Evolutionary conservation across 2,888 invertebrate genomes (phyloP), one percentile per base, ranked within the genome.

Genomic region (Nomada ferruginata): DNA sequence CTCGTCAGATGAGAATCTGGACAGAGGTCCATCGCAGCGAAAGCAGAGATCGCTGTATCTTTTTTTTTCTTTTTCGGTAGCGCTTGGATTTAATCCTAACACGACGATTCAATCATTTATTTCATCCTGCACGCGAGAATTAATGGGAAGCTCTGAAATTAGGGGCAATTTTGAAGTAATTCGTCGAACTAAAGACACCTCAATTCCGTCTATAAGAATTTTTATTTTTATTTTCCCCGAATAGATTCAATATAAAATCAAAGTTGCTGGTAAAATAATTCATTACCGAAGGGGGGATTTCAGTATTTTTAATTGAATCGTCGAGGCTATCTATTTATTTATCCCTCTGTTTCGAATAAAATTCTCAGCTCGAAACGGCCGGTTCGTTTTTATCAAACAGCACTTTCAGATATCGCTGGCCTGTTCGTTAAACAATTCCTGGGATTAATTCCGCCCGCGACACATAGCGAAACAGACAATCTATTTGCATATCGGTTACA

Each of bases 401-500:
- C 36, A 26, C 52, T 20, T 42, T 2, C 61, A 23, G 55, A 66
- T 60, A 47, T 29, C 71, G 55, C 29, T 20, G 50, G 55, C 26
- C 20, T 66, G 79, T 77, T 63, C 79, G 77, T 77, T 77, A 68
- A 80, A 80, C 79, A 80, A 80, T 73, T 65, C 73, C 69, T 26
- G 81, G 69, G 79, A 79, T 82, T 79, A 79, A 82, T 82, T 74
- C 79, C 64, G 66, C 15, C 74, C 70, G 69, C 73, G 73, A 79
- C 73, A 74, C 73, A 74, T 64, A 42, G 69, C 74, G 79, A 65
- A 79, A 79, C 74, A 60, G 82, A 79, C 70, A 74, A 79, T 82
- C 82, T 74, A 79, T 79, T 82, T 82, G 82, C 79, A 75, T 82
- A 82, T 77, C 74, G 82, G 79, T 79, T 82, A 79, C 82, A 75